Percentiles rank a stretch among this genome's conserved stretches.
phyloP scores from a whole-genome alignment of 2,113 vertebrate species.

The Equus quagga region DNA sequence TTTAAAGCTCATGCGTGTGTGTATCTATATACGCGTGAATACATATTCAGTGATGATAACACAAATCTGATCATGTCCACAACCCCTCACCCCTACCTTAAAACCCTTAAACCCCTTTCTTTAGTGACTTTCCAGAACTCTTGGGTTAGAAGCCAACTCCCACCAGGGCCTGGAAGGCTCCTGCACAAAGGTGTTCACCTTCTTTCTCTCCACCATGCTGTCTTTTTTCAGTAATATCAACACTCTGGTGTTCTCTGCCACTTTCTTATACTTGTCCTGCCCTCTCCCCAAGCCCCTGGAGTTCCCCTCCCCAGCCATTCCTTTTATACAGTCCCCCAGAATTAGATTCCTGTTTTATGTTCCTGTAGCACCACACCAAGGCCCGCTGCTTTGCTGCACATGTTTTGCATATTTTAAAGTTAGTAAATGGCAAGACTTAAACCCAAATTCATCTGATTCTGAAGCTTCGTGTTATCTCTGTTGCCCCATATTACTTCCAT shows the following conservation, averaged over 20 bases:
- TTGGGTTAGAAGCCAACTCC: background rate
- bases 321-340: background rate
- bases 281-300: background rate
- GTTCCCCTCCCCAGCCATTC: background rate
- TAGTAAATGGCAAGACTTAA: background rate
- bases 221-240: background rate
- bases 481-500: background rate
- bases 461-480: background rate
- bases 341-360: background rate
- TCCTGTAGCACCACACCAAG: background rate
- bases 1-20: background rate
- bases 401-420: background rate
- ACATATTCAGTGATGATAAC: background rate
- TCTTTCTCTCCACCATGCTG: background rate
- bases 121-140: background rate
- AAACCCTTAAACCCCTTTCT: background rate
- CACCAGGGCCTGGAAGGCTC: no score
- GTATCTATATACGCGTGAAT: background rate
- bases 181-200: background rate
- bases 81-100: fast-evolving
- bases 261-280: background rate
- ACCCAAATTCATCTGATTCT: background rate
- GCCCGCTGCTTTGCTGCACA: background rate
- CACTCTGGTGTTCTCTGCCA: background rate
- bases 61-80: background rate